Evolutionary conservation across 2,797 vertebrate genomes (phyloP).

Genomic region (Premnoplex brunnescens): DNA sequence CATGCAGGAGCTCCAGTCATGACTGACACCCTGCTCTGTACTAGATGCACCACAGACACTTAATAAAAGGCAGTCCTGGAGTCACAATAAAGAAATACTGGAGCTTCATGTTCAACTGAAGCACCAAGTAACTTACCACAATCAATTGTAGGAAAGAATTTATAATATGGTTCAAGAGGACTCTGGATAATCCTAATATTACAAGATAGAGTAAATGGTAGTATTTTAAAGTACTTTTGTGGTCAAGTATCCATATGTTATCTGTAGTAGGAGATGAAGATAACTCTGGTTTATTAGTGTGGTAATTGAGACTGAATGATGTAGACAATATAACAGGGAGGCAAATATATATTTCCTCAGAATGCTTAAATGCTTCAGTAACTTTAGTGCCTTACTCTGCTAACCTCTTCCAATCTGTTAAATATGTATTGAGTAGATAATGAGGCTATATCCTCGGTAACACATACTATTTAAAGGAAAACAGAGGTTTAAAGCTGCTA

Average conservation of each 20-base stretch:
- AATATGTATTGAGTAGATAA: constrained; percentile 49
- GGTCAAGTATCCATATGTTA: not conserved
- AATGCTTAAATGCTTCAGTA: constrained; percentile 55
- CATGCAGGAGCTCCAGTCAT: not conserved
- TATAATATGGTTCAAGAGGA: not conserved
- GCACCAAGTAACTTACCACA: not conserved
- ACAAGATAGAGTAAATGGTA: not conserved
- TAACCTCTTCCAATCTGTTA: constrained; percentile 51
- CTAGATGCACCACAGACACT: not conserved
- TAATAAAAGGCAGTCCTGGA: not conserved
- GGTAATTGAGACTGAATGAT: constrained; percentile 48
- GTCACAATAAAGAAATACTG: not conserved
- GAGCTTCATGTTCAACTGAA: not conserved
- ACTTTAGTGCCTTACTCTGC: constrained; percentile 39
- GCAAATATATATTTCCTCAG: constrained; percentile 55
- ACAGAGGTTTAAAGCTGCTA: not conserved
- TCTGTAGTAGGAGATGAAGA: constrained; percentile 5
- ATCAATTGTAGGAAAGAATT: not conserved
- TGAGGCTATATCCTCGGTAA: not conserved
- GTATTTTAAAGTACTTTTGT: constrained; percentile 23
- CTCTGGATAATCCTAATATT: not conserved
- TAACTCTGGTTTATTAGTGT: constrained; percentile 36
- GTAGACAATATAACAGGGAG: constrained; percentile 18
- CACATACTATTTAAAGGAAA: constrained; percentile 29
- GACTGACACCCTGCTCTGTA: not conserved